Evolutionary conservation across 2,797 vertebrate genomes (phyloP).

Genomic region (Muscicapa comitata): DNA sequence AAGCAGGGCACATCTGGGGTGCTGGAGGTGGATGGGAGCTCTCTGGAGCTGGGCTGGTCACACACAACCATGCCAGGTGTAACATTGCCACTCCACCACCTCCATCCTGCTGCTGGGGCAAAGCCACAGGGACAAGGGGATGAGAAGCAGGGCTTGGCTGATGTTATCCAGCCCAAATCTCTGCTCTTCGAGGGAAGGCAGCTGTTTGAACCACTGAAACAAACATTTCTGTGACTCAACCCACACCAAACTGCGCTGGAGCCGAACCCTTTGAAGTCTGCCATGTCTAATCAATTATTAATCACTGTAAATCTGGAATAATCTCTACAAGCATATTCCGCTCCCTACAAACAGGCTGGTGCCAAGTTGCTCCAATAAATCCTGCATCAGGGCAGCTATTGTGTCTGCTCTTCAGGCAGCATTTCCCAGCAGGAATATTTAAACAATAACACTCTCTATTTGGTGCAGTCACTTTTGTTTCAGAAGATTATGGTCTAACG

Average conservation of each 20-base stretch:
- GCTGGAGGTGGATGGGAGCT: rapidly evolving
- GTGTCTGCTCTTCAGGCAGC: constrained; percentile 25
- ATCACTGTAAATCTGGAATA: constrained; percentile 72
- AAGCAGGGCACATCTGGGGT: rapidly evolving
- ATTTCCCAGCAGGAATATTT: constrained; percentile 68
- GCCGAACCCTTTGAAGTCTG: background rate
- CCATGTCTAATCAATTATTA: constrained; percentile 60
- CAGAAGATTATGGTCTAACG: background rate
- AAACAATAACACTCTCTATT: constrained; percentile 50
- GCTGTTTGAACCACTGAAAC: background rate
- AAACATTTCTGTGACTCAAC: background rate
- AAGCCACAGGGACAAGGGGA: rapidly evolving
- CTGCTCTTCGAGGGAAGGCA: background rate
- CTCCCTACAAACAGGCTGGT: constrained; percentile 50
- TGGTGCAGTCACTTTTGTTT: constrained; percentile 62
- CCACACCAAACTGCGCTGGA: background rate
- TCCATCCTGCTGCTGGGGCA: rapidly evolving
- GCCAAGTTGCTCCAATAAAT: constrained; percentile 64
- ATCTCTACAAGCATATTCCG: constrained; percentile 71
- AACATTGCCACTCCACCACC: rapidly evolving
- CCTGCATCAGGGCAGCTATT: constrained; percentile 39
- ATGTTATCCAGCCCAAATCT: background rate
- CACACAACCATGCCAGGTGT: rapidly evolving
- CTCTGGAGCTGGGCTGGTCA: background rate
- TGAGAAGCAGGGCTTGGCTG: rapidly evolving